Evolutionary conservation across 2,888 invertebrate genomes (phyloP), one percentile per base, ranked within the genome.

Genomic region (Melinopterus prodromus): DNA sequence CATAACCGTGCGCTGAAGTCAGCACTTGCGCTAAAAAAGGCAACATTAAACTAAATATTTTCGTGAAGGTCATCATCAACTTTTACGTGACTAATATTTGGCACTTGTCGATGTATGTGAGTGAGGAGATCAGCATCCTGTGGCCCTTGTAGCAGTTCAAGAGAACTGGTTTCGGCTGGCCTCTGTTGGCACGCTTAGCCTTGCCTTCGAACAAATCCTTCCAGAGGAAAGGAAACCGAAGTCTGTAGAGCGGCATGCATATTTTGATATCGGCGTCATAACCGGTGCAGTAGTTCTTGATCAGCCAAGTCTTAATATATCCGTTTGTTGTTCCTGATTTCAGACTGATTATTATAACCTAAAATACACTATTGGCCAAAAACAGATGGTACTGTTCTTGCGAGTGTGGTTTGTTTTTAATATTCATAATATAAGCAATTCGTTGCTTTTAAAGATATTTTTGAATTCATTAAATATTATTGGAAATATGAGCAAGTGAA

Each of bases 271-370:
- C 84, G n/a, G 90, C 91, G 87, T 90, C 83, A 87, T 90, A 83
- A 90, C 88, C 75, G 88, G 89, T 69, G 86, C 93, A 92, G 85
- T 92, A 96, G 87, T 95, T 94, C 77, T 89, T 90, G 86, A 97
- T 90, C 72, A 94, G 91, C 96, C 96, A 97, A 16, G 94, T 92
- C 90, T 96, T 96, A 78, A 97, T 91, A 86, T 96, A 96, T 2
- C 97, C 97, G 80, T 91, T 89, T 0, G 94, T 93, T 80, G 91
- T 90, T 7, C 91, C 91, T 90, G 77, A 69, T 82, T 81, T 53
- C 2, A 53, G 53, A 53, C 53, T 53, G 12, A 9, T 6, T 9
- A 4, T 53, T 53, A 53, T 26, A 26, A 26, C 2, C 1, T 3
- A 3, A 26, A 26, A 26, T 26, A 26, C 26, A n/a, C n/a, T n/a